Conservation (phyloP, 2,888 invertebrate species). For the Galeruca laticollis region DNA sequence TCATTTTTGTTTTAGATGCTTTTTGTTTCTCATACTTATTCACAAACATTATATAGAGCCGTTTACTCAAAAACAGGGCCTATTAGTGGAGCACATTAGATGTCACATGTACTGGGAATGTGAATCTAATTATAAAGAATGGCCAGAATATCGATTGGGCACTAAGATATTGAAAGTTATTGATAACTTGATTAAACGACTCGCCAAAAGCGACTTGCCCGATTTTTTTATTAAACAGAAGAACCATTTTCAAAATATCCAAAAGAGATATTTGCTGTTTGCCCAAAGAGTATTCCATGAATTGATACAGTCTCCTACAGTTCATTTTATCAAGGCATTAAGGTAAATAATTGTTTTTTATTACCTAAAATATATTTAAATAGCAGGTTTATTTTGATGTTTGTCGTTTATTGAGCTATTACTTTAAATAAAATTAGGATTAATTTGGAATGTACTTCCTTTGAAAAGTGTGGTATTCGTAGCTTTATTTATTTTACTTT, state of each 20-base stretch:
- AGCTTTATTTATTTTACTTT: too few species aligned
- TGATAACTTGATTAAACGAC: conserved; percentile 72
- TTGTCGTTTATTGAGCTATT: too few species aligned
- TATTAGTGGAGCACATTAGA: conserved; percentile 79
- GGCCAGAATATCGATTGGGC: conserved; percentile 82
- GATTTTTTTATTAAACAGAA: conserved; percentile 81
- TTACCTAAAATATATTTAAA: too few species aligned
- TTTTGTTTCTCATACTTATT: conserved; percentile 76
- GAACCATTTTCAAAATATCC: conserved; percentile 81
- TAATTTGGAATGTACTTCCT: too few species aligned
- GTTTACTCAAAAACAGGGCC: conserved; percentile 73
- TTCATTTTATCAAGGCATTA: conserved; percentile 77
- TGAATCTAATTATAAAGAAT: conserved; percentile 77
- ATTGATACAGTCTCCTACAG: conserved; percentile 78
- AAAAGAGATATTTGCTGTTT: conserved; percentile 73
- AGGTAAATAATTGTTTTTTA: conserved; percentile 67
- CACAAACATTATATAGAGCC: conserved; percentile 80
- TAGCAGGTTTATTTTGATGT: too few species aligned
- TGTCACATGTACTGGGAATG: conserved; percentile 84
- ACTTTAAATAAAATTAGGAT: too few species aligned
- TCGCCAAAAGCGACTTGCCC: conserved; percentile 74
- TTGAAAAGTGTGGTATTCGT: too few species aligned
- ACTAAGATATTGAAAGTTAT: conserved; percentile 76
- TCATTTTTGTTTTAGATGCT: conserved; percentile 61
- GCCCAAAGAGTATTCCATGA: conserved; percentile 77